Base-by-base conservation (phyloP, 2,113 vertebrate genomes). In the Poecile atricapillus region DNA sequence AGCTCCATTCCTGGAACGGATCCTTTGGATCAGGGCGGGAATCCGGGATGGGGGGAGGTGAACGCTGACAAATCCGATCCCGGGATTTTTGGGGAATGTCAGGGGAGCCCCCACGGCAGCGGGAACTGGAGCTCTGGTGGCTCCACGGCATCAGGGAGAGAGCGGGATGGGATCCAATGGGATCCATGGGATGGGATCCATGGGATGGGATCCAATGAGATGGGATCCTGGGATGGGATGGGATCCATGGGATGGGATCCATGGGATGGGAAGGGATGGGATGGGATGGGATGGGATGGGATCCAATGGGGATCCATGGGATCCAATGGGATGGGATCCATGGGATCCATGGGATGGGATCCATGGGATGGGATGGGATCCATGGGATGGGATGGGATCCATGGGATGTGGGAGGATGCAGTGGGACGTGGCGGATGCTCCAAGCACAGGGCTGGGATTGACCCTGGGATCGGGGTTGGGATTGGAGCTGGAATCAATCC, bases 361-460 rank as follows among this genome's bases (percentile, higher is more conserved):
- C n/a, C n/a, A n/a, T n/a, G n/a, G n/a, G n/a, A n/a, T n/a, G 17
- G 13, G 21, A 13, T 13, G 22, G 50, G 44, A 46, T 46, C 17
- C 17, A 18, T 11, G 10, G 56, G 39, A 14, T 12, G 39, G 64
- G 20, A 47, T 22, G 3, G 6, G 33, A 21, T 39, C 37, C 37
- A 37, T 8, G 56, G 41, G 43, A 58, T 53, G 39, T 5, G 21
- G 18, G 4, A 21, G 15, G 31, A 55, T 44, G 39, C 11, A 18
- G 8, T 4, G 7, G 60, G 31, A 53, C 21, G 24, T 1, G 2
- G 39, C 1, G 3, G n/a, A n/a, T 23, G 30, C 53, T 50, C 79
- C 35, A 17, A 68, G 44, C 18, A 49, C 30, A 28, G 41, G 25
- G 23, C 74, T 43, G 59, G 35, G 35, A 49, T 11, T 1, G 2